Evolutionary conservation across 2,113 vertebrate species (phyloP).

Genomic region (Anguilla japonica): DNA sequence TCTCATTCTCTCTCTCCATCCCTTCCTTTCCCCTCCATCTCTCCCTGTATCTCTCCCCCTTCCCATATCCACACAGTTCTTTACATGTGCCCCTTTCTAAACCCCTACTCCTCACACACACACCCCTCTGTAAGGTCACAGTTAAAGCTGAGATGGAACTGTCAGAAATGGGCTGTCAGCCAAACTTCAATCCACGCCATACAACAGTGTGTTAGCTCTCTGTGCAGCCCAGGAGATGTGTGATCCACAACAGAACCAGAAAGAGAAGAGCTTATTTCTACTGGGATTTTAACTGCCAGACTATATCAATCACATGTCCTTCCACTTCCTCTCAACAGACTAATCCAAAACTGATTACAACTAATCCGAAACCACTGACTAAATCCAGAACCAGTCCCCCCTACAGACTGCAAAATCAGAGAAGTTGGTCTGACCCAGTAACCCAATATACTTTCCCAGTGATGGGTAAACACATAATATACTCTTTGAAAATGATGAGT

Average conservation of each 20-base stretch:
- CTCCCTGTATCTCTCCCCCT: background rate
- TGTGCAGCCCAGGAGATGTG: background rate
- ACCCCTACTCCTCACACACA: background rate
- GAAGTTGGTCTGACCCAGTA: background rate
- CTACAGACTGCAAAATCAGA: background rate
- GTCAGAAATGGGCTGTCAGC: background rate
- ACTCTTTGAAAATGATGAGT: background rate
- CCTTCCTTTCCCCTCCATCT: background rate
- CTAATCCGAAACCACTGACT: background rate
- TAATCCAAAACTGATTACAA: background rate
- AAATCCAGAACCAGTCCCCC: background rate
- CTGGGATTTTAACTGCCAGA: background rate
- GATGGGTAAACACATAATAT: background rate
- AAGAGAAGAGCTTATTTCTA: background rate
- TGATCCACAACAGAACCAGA: background rate
- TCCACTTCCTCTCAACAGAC: background rate
- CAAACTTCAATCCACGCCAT: background rate
- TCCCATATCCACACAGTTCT: background rate
- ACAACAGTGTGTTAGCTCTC: background rate
- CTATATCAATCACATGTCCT: background rate
- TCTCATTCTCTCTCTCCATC: background rate
- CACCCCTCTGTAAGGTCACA: background rate
- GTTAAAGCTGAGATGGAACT: background rate
- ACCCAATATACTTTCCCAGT: background rate
- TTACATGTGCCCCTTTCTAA: background rate